Evolutionary conservation across 2,888 invertebrate genomes (phyloP), one percentile per base, ranked within the genome.

Genomic region (Muscina levida): DNA sequence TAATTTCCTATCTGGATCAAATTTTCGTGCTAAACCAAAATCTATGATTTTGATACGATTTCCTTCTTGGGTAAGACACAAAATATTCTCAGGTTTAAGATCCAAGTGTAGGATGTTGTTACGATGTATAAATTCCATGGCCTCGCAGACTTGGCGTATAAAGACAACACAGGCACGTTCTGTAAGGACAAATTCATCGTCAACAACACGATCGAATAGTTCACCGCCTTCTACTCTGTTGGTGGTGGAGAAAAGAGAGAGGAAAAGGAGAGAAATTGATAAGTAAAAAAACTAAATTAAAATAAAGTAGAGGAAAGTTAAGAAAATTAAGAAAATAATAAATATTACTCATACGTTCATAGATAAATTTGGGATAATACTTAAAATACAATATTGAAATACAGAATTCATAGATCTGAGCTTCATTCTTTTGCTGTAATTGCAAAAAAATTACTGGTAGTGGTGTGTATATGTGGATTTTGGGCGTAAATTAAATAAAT

Each of bases 11-110:
- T 94, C 94, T 0, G 97, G 97, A 90, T 97, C 97, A 88, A 95
- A 98, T 89, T 95, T 95, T 85, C 98, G 92, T 2, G 99, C 99
- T 83, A 99, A 91, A 8, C 99, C 99, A 90, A 99, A 99, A 91
- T 99, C 99, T 85, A 99, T 99, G 86, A 99, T 96, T 92, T 99
- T 99, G 86, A 99, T 97, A 85, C 98, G 93, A 91, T 99, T 99
- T n/a, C 99, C 98, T 67, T 97, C 94, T 89, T 96, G 95, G 77
- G 98, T 97, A 24, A 99, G 93, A 87, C 99, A 99, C 67, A 99
- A 93, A 85, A 99, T 98, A 91, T 99, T 99, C 91, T 99, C 99
- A 10, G 99, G 99, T 96, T 99, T 99, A 93, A 99, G 94, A 89
- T 99, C 99, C 72, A 99, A 93, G 92, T 99, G 99, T 72, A 99